Evolutionary conservation across 1,140 invertebrate species (phyloP).

Genomic region (Neotoxoptera formosana): DNA sequence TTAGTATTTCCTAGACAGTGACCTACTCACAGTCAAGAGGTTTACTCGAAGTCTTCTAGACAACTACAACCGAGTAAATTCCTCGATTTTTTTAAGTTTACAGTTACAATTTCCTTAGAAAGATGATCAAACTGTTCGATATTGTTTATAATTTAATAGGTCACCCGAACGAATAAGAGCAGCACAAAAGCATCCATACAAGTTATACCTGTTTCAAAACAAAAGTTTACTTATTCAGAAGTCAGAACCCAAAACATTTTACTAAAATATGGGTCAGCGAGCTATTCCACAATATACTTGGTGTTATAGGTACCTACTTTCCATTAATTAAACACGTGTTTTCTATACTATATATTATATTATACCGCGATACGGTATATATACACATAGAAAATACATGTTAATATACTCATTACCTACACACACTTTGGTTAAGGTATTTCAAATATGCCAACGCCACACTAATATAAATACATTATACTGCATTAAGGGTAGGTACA

Average conservation of each 20-base stretch:
- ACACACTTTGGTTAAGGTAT: background rate
- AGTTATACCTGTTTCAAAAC: background rate
- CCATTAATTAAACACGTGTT: background rate
- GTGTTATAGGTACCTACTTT: background rate
- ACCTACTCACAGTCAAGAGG: background rate
- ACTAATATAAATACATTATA: conserved; percentile 11
- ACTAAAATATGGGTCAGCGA: background rate
- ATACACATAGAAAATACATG: background rate
- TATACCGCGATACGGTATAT: background rate
- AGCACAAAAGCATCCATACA: background rate
- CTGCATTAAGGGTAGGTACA: background rate
- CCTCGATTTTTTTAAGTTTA: background rate
- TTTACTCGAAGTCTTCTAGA: background rate
- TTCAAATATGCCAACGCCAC: background rate
- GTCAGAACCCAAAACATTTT: background rate
- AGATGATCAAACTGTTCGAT: background rate
- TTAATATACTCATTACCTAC: background rate
- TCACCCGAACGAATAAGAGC: background rate
- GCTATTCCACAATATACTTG: background rate
- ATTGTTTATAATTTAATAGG: background rate
- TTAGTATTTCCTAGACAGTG: background rate
- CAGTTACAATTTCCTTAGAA: no score
- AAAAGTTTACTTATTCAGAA: background rate
- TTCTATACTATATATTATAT: background rate
- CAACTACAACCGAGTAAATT: background rate